Conservation (phyloP, 2,888 invertebrate species). For the Liodrosophila aerea region DNA sequence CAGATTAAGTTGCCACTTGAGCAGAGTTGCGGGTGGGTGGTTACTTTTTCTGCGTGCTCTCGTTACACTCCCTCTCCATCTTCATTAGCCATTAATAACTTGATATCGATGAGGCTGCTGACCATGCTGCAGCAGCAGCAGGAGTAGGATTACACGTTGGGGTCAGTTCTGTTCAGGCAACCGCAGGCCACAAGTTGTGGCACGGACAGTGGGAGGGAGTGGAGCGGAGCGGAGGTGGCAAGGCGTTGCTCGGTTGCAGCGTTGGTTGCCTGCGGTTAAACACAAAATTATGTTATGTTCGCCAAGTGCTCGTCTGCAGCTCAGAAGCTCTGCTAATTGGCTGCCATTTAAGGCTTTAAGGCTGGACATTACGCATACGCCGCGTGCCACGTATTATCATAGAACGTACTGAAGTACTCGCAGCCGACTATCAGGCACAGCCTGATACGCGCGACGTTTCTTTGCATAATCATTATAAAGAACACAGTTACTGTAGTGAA, state of each 20-base stretch:
- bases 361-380: slow-evolving; percentile 55
- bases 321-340: slow-evolving; percentile 61
- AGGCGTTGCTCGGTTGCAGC: slow-evolving; percentile 45
- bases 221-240: background rate
- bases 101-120: slow-evolving; percentile 65
- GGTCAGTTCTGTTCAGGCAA: slow-evolving; percentile 29
- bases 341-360: slow-evolving; percentile 62
- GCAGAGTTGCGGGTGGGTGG: slow-evolving; percentile 25
- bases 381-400: slow-evolving; percentile 41
- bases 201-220: background rate
- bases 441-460: slow-evolving; percentile 61
- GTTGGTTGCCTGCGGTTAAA: slow-evolving; percentile 57
- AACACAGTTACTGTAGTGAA: too few relatives aligned
- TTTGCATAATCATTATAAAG: slow-evolving; percentile 63
- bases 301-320: too few relatives aligned
- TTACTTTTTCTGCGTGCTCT: slow-evolving; percentile 26
- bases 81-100: slow-evolving; percentile 77
- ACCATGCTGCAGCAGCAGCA: background rate
- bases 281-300: slow-evolving; percentile 66
- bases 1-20: slow-evolving; percentile 73
- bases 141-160: slow-evolving; percentile 18
- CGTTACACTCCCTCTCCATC: slow-evolving; percentile 22
- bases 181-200: slow-evolving; percentile 49
- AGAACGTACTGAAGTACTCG: slow-evolving; percentile 26
- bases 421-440: slow-evolving; percentile 13